Conservation (phyloP, 2,888 invertebrate genomes). For the Cephus runcator region DNA sequence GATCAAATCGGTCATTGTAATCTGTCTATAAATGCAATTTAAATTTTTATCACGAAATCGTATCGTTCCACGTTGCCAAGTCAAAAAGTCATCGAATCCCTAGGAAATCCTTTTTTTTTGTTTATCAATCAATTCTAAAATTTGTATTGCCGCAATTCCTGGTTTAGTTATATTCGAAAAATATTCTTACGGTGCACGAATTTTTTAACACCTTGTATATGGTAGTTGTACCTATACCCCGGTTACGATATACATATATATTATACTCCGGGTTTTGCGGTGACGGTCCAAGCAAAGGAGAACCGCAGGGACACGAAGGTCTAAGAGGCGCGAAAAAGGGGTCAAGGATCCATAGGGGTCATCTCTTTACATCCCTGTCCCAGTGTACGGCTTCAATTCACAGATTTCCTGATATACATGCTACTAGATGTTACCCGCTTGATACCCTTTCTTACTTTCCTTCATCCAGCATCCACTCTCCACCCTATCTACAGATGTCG, state of each 20-base stretch:
- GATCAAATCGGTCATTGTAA: background rate
- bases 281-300: background rate
- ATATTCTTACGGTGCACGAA: background rate
- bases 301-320: background rate
- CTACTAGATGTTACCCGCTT: constrained; percentile 30
- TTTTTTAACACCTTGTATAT: background rate
- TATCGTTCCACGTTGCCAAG: background rate
- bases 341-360: background rate
- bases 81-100: background rate
- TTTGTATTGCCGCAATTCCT: background rate
- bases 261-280: background rate
- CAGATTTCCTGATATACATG: constrained; percentile 26
- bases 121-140: background rate
- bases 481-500: background rate
- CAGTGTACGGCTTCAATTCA: background rate
- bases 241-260: background rate
- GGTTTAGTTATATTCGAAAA: background rate
- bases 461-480: background rate
- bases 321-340: background rate
- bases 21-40: background rate
- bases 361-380: background rate
- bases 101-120: background rate
- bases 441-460: constrained; percentile 9
- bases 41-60: background rate
- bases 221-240: background rate